Percentiles rank a stretch among this genome's conserved stretches.
Evolutionary conservation across 2,797 vertebrate species (phyloP).

Genomic region (Phoebastria nigripes): DNA sequence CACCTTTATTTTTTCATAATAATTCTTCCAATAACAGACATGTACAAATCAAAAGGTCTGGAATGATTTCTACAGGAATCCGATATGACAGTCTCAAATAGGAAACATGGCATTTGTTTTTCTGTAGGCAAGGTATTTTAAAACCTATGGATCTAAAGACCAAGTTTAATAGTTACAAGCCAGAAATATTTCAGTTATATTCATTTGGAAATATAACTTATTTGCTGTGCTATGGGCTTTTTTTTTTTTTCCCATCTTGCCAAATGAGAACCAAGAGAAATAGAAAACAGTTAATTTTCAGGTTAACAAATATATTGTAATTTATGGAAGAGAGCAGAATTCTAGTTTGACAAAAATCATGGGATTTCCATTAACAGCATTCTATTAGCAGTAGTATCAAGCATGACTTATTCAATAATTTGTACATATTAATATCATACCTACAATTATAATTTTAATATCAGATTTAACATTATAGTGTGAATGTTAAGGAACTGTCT

Average conservation of each 20-base stretch:
- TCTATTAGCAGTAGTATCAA: background rate
- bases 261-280: background rate
- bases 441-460: background rate
- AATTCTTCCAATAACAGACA: background rate
- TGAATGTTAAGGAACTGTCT: background rate
- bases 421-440: background rate
- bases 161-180: background rate
- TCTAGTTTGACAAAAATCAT: background rate
- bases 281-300: background rate
- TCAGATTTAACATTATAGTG: background rate
- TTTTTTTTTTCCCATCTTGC: background rate
- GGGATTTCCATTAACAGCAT: background rate
- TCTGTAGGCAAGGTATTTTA: background rate
- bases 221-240: background rate
- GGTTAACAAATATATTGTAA: background rate
- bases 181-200: background rate
- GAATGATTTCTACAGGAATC: background rate
- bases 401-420: background rate
- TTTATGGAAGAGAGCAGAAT: background rate
- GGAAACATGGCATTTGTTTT: background rate
- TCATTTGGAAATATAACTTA: background rate
- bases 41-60: background rate
- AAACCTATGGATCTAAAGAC: background rate
- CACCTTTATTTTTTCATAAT: background rate
- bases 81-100: background rate